A percentile compares a stretch with the other conserved stretches of the same genome.
phyloP scores from a whole-genome alignment of 2,113 vertebrate genomes.

The Maccullochella peelii region DNA sequence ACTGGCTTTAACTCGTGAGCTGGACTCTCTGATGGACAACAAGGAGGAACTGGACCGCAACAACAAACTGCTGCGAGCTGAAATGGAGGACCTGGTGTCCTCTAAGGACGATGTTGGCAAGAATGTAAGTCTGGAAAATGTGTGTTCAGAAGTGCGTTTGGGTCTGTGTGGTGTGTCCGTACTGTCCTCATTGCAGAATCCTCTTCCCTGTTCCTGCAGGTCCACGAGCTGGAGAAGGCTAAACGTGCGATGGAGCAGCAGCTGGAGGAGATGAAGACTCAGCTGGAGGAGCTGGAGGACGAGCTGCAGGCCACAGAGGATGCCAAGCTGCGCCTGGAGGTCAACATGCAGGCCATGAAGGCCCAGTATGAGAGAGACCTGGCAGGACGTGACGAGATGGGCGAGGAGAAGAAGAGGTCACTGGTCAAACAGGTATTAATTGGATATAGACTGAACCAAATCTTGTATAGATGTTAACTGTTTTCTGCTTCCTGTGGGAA shows the following conservation, averaged over 20 bases:
- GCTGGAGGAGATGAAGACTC: slow-evolving; percentile 97
- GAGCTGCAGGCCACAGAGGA: slow-evolving; percentile 97
- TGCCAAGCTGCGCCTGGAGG: slow-evolving; percentile 95
- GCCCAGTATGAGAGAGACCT: slow-evolving; percentile 96
- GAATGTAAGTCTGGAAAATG: slow-evolving; percentile 86
- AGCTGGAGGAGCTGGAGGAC: slow-evolving; percentile 97
- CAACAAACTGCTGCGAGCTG: slow-evolving; percentile 92
- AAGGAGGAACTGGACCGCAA: slow-evolving; percentile 93
- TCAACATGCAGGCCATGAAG: slow-evolving; percentile 98
- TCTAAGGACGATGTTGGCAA: slow-evolving; percentile 98
- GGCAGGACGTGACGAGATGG: slow-evolving; percentile 94
- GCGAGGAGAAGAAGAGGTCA: slow-evolving; percentile 96
- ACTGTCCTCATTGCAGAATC: neutral
- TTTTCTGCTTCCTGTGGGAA: neutral
- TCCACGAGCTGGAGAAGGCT: slow-evolving; percentile 96
- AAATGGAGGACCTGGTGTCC: slow-evolving; percentile 98
- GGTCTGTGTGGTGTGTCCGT: fast-evolving
- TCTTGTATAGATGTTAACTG: neutral
- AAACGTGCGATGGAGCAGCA: slow-evolving; percentile 96
- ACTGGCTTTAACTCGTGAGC: slow-evolving; percentile 88
- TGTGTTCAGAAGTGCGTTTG: neutral
- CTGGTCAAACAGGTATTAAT: slow-evolving; percentile 91
- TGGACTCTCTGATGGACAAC: slow-evolving; percentile 90
- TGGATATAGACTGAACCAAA: fast-evolving
- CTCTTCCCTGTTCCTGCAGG: slow-evolving; percentile 77